Evolutionary conservation across 2,797 vertebrate genomes (phyloP), one percentile per base, ranked within the genome.

Genomic region (Sebastes jordani): DNA sequence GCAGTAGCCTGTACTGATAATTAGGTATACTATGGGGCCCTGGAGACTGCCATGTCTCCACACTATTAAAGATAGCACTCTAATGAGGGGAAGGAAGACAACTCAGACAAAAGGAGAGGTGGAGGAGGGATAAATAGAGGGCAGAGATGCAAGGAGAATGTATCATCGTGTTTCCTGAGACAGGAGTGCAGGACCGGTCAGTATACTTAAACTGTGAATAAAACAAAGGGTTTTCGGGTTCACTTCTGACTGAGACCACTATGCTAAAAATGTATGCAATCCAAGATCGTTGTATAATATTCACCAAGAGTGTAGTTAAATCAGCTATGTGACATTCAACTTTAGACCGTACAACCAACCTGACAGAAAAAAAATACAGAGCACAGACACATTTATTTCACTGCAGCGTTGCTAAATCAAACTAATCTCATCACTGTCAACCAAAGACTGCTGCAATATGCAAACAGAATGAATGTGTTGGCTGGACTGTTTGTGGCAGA

Each of bases 401-500:
- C 79, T 64, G 80, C 73, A 81, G 77, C 6, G 25, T 49, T 49
- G 62, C 80, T 89, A 83, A 91, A 87, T 89, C 82, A 85, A 29
- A 73, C 27, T 36, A 62, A 22, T 64, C 32, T 73, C 63, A 62
- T 87, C 63, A 70, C 55, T 59, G 76, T 76, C 80, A 80, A 56
- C 68, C 55, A 3, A 56, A 30, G 67, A 69, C 80, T 36, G 56
- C 20, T 38, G 75, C 81, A 78, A 69, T 82, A 54, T 22, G 55
- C 70, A 29, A 38, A 70, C 13, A 7, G 42, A 49, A 82, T 87
- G 79, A 85, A 83, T 36, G 71, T 75, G 73, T 64, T 59, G 71
- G 75, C 71, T 11, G 65, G 52, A 80, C 54, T 42, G 60, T 74
- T 72, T 54, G 67, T 56, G 36, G 76, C 68, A 87, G 76, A 85